A percentile compares a stretch with the other conserved stretches of the same genome.
phyloP scores from a whole-genome alignment of 2,113 vertebrate genomes.

The Heptranchias perlo region DNA sequence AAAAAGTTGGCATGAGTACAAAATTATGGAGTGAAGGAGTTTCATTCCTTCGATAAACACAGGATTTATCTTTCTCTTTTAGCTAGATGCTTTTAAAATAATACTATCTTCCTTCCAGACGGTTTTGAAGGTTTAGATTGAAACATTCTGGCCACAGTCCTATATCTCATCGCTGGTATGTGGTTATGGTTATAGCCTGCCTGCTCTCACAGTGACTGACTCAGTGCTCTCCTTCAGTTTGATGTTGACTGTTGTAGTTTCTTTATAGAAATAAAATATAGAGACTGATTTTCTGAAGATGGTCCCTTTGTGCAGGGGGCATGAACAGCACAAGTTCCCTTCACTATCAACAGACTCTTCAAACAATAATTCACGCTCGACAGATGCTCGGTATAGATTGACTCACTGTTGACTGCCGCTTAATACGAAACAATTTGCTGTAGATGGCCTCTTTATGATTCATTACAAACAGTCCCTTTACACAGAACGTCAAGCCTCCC shows the following conservation, averaged over 20 bases:
- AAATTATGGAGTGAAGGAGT: no score
- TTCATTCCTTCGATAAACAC: background rate
- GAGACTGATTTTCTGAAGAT: background rate
- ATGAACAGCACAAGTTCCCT: background rate
- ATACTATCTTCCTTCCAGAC: background rate
- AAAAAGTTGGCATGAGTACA: no score
- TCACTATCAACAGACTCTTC: background rate
- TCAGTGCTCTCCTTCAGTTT: no score
- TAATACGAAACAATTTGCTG: background rate
- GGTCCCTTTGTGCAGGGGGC: background rate
- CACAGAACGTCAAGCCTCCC: background rate
- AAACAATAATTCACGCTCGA: background rate
- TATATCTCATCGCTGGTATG: background rate
- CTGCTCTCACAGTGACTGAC: background rate
- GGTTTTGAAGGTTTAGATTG: background rate
- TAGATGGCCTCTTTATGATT: background rate
- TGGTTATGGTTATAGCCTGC: no score
- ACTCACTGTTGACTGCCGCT: background rate
- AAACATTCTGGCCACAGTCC: background rate
- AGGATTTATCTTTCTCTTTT: background rate
- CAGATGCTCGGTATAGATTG: background rate
- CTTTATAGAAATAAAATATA: background rate
- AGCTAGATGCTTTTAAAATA: background rate
- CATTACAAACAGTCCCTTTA: background rate
- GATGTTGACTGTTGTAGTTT: no score